Base-by-base conservation (phyloP, 2,113 vertebrate genomes). In the Pomatostomus ruficeps region DNA sequence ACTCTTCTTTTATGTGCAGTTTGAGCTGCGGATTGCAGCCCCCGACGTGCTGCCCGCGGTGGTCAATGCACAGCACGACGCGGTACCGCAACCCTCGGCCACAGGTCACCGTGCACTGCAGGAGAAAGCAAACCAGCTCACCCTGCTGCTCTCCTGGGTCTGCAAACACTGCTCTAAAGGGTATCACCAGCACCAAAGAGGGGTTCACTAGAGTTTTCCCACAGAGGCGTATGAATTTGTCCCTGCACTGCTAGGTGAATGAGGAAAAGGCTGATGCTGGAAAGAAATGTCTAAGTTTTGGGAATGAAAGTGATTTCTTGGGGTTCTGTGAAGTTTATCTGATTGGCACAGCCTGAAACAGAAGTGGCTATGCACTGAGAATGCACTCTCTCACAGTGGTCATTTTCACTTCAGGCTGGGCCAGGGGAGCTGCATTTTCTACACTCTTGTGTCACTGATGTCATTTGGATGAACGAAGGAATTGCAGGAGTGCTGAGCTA, bases 1-100 rank as follows among this genome's bases (percentile, higher is more conserved):
- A 99, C 67, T 99, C 99, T 92, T 99, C 99, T 83, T 99, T 99
- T 57, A 99, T 98, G 87, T 99, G 99, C 8, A 99, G 97, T 83
- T 99, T 99, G 58, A 98, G 97, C 9, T 98, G 98, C 0, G 98
- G 93, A 10, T 98, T 98, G 78, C 99, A 99, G 91, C 99, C 99
- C 7, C 99, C 99, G 0, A 98, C 98, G 10, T 99, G 99, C 95
- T 99, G 98, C 33, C 99, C 99, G 1, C 86, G 98, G 86, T 99
- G 99, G 95, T 99, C 98, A 28, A 99, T 98, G 31, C 99, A 99
- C 62, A 99, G 97, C 84, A 99, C 99, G 5, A 99, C 99, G 12
- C 99, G 98, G 94, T 99, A 99, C 5, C 99, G 98, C 91, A 99
- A 88, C 9, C 99, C 99, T 11, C 97, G 98, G 29, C 99, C 99